Evolutionary conservation across 92 coral and sea anemone genomes (phyloP), one percentile per base, ranked within the genome.

Genomic region (Zoanthus sansibaricus): DNA sequence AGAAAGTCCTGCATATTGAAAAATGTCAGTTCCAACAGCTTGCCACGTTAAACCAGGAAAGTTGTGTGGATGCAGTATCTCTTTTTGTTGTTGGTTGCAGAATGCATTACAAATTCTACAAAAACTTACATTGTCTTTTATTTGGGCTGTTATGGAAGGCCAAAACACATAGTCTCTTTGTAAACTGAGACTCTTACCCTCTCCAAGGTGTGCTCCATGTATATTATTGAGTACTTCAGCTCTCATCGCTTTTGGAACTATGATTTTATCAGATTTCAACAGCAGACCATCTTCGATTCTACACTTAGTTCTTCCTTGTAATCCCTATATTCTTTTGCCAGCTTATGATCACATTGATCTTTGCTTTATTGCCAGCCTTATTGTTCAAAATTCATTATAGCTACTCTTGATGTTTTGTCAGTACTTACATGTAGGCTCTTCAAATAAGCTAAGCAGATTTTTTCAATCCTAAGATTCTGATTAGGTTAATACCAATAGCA

Each of bases 201-300:
- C 94, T 16, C 92, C 91, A 77, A 89, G 25, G 75, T 86, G 95
- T 54, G 95, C 92, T 49, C 95, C 91, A 82, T 92, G 93, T 32
- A 90, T 87, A 33, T 90, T 88, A 44, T 72, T 72, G 3, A 83
- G 46, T 12, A 83, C 71, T 21, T 92, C 42, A 37, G 42, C 42
- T 37, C 4, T 37, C 78, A 73, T 46, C 1, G 58, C 1, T 14
- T 30, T 15, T 46, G 78, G 58, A 12, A 73, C 78, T 9, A 73
- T 30, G 5, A 73, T 20, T 73, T 59, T 46, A 44, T 25, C 25
- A 25, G 25, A 25, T 25, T 25, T 25, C 25, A 25, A 25, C 25
- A 25, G 25, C 25, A 25, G 42, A 37, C 42, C 2, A 37, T 37
- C 4, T 37, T 37, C 25, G 0, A 25, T 25, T 25, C 42, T 2